Evolutionary conservation across 2,113 vertebrate species (phyloP), one percentile per base, ranked within the genome.

Genomic region (Microcebus lehilahytsara): DNA sequence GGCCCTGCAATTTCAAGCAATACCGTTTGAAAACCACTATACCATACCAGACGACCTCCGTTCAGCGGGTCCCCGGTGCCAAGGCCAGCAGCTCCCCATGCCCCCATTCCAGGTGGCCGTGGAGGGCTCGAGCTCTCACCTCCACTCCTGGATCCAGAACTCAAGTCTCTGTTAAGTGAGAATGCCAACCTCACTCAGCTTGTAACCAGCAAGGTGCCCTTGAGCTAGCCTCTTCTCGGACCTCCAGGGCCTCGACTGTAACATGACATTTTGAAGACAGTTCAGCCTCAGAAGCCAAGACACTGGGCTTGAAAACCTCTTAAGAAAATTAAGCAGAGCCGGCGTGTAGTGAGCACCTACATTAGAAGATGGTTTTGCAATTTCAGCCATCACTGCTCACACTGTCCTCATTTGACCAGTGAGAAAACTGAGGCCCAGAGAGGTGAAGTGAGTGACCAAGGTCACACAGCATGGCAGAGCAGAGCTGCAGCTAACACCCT

Each of bases 271-370:
- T 16, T 19, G 27, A 88, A 56, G 19, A 25, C 49, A 46, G 46
- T 75, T 72, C 27, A 8, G 30, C 46, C 71, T 25, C 17, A 20
- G 92, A 86, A 72, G 60, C 93, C 90, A 84, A 53, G 72, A 80
- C 51, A 3, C 64, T 0, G 58, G 67, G 42, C 62, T 79, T 72
- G 67, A 77, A 71, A 92, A 46, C 53, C 83, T 85, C 85, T 94
- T 88, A 88, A 94, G 88, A 67, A 97, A 92, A 94, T 77, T 66
- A 95, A 96, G 75, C 53, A 13, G 30, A 79, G 49, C 64, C 40
- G 0, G 3, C 6, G 17, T 22, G 20, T 17, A 25, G 10, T 2
- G 46, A 74, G 17, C 5, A 9, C 34, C 42, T 34, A 16, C 17
- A 12, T 42, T 69, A 49, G 40, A 64, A 53, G 9, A 71, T 9